Evolutionary conservation across 2,113 vertebrate species (phyloP), one percentile per base, ranked within the genome.

Genomic region (Myiozetetes cayanensis): DNA sequence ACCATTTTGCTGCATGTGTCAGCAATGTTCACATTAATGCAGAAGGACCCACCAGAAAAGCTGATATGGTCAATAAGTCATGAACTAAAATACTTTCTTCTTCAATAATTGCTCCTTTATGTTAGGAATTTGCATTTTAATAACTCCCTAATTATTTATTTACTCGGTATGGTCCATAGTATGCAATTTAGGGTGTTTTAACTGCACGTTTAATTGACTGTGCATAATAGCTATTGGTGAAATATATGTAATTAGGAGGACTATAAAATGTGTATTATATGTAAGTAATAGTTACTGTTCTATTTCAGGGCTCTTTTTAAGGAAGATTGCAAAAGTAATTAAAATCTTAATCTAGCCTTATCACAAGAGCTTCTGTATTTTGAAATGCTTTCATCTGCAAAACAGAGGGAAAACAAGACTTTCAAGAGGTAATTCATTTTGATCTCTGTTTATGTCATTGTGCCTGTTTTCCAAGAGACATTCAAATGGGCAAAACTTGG

Each of bases 101-200:
- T 76, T 87, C 44, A 9, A 2, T 75, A 91, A 95, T 86, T 93
- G 49, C 63, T 71, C 63, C 74, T 92, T 81, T 87, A 85, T 66
- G 44, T 61, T 74, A 83, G 73, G 90, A 95, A 93, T 95, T 93
- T 95, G 90, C 91, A 93, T 97, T 91, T 94, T 92, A 94, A 92
- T 95, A 93, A 84, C 61, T 81, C 61, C 24, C n/a, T 91, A 70
- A 94, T 96, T 95, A 94, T 97, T 97, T 96, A 92, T 95, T 96
- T 97, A 94, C 88, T 96, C 7, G 1, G 16, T 87, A 43, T 56
- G 65, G 65, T 90, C 94, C 91, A 74, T 17, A 55, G 31, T 15
- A 92, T 15, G 65, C 68, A 85, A 67, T 87, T 97, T 73, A 83
- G 95, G 80, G 78, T 91, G 71, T 76, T 96, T 89, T 71, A 93